Evolutionary conservation across 2,797 vertebrate genomes (phyloP).

Genomic region (Ataeniobius toweri): DNA sequence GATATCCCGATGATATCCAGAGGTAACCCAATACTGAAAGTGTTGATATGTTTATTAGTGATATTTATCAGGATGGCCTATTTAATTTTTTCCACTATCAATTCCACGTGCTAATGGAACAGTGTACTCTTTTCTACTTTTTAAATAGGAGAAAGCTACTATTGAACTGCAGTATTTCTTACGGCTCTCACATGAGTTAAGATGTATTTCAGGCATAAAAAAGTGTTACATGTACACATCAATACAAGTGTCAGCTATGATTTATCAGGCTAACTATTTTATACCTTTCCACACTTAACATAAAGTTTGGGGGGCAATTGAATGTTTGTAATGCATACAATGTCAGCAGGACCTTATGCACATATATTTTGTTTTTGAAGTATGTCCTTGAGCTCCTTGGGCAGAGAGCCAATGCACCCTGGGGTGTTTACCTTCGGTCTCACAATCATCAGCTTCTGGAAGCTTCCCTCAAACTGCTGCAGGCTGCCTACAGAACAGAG

Average conservation of each 20-base stretch:
- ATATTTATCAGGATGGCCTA: too few relatives aligned
- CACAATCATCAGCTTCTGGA: neutral
- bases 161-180: neutral
- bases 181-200: neutral
- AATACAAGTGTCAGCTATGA: neutral
- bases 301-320: neutral
- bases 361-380: neutral
- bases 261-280: neutral
- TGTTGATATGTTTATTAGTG: too few relatives aligned
- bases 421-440: neutral
- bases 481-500: neutral
- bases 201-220: neutral
- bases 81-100: too few relatives aligned
- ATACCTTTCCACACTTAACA: neutral
- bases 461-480: neutral
- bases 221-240: neutral
- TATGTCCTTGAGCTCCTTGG: neutral
- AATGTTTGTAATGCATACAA: neutral
- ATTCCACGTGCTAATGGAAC: neutral
- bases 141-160: too few relatives aligned
- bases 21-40: too few relatives aligned
- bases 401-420: neutral
- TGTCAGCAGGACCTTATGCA: neutral
- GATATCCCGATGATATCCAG: too few relatives aligned
- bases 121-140: neutral